phyloP scores from a whole-genome alignment of 1,140 invertebrate genomes.

The Drosophila ananassae region DNA sequence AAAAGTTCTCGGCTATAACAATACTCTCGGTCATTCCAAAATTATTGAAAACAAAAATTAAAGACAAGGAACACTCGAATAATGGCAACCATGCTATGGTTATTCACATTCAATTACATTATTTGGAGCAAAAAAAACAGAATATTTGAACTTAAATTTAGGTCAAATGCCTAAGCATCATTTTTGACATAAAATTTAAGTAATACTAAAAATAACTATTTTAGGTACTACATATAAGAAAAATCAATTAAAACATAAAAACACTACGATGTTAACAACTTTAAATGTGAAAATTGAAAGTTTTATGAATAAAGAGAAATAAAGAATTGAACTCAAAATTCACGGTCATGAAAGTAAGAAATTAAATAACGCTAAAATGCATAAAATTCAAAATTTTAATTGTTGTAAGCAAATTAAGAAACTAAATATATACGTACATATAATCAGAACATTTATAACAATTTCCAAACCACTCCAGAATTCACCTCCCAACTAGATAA shows the following conservation, averaged over 20 bases:
- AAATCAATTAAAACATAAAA: constrained; percentile 47
- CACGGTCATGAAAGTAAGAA: constrained; percentile 43
- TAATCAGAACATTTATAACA: constrained; percentile 65
- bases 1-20: constrained; percentile 34
- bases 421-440: constrained; percentile 67
- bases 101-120: constrained; percentile 70
- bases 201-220: constrained; percentile 57
- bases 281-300: constrained; percentile 49
- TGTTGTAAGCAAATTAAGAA: constrained; percentile 70
- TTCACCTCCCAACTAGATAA: constrained; percentile 4
- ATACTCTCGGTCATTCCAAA: constrained; percentile 63
- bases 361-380: constrained; percentile 33
- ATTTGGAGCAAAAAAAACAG: constrained; percentile 69
- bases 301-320: constrained; percentile 23
- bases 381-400: constrained; percentile 80
- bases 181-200: constrained; percentile 65
- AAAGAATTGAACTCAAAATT: constrained; percentile 35
- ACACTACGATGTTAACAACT: constrained; percentile 35
- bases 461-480: constrained; percentile 28
- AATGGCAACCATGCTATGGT: constrained; percentile 55
- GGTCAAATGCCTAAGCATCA: constrained; percentile 80
- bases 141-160: constrained; percentile 67
- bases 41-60: constrained; percentile 20
- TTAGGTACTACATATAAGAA: constrained; percentile 74
- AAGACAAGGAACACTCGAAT: constrained; percentile 47